Conservation (phyloP, 2,797 vertebrate species). For the Vespertilio murinus region DNA sequence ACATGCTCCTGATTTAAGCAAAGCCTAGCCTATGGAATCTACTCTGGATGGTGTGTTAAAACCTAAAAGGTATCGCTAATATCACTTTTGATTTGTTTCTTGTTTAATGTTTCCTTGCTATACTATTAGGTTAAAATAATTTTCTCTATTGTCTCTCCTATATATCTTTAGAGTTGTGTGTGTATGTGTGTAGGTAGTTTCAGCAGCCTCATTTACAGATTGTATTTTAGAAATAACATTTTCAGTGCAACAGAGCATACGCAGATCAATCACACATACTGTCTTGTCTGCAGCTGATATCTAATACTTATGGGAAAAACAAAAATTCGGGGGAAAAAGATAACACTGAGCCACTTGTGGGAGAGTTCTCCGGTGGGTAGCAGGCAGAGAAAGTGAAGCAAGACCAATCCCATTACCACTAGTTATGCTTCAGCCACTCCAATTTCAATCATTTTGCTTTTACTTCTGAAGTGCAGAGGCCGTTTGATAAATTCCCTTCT, state of each 20-base stretch:
- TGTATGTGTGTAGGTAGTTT: neutral
- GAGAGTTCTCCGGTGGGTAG: slow-evolving; percentile 50
- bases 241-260: neutral
- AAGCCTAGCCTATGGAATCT: neutral
- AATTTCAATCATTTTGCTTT: slow-evolving; percentile 71
- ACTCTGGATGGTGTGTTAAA: slow-evolving; percentile 15
- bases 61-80: neutral
- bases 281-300: slow-evolving; percentile 20
- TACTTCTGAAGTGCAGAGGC: slow-evolving; percentile 59
- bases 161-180: neutral
- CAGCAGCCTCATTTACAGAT: neutral
- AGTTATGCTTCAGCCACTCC: slow-evolving; percentile 69
- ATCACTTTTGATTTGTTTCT: neutral
- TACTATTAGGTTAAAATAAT: neutral
- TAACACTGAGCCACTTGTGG: slow-evolving; percentile 16
- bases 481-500: slow-evolving; percentile 67
- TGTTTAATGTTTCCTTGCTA: neutral
- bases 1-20: no score
- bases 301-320: slow-evolving; percentile 52
- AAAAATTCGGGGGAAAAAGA: slow-evolving; percentile 22
- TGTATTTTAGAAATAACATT: slow-evolving; percentile 42
- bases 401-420: slow-evolving; percentile 69
- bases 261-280: slow-evolving; percentile 44
- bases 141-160: neutral
- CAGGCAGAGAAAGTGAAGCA: slow-evolving; percentile 69